These are phyloP conservation scores for Channa striata DNA, from an alignment of 2,797 vertebrate species.

Conservation along the genomic window DNA sequence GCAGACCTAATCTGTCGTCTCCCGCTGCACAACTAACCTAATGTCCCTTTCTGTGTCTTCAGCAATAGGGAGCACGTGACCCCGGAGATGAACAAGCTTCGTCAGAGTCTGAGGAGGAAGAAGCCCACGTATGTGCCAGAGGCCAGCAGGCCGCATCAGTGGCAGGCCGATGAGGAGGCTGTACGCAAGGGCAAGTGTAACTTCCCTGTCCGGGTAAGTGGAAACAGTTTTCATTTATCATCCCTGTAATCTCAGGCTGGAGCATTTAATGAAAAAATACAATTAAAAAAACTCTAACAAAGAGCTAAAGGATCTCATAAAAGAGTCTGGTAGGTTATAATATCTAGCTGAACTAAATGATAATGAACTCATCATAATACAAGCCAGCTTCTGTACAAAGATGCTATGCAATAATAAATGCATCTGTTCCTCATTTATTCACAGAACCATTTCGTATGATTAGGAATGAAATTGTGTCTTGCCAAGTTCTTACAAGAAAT, in stretches of 20 bases:
- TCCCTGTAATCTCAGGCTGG: background rate
- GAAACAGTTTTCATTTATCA: background rate
- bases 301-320: no score
- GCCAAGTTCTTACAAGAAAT: no score
- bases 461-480: no score
- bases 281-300: no score
- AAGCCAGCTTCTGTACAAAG: no score
- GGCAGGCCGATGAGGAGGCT: constrained; percentile 93
- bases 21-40: background rate
- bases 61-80: constrained; percentile 86
- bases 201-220: constrained; percentile 89
- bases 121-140: constrained; percentile 93
- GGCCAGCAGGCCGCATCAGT: constrained; percentile 94
- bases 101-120: constrained; percentile 93
- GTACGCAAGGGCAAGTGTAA: constrained; percentile 93
- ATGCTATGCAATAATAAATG: no score
- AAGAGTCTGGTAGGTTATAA: no score
- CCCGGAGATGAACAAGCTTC: constrained; percentile 94
- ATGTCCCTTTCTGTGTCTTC: constrained; percentile 19
- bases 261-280: background rate
- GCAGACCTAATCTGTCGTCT: background rate
- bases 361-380: no score
- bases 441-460: no score
- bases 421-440: no score
- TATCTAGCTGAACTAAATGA: no score